phyloP scores from a whole-genome alignment of 37 sponge, comb jelly and placozoan genomes.

The Aphrocallistes beatrix region DNA sequence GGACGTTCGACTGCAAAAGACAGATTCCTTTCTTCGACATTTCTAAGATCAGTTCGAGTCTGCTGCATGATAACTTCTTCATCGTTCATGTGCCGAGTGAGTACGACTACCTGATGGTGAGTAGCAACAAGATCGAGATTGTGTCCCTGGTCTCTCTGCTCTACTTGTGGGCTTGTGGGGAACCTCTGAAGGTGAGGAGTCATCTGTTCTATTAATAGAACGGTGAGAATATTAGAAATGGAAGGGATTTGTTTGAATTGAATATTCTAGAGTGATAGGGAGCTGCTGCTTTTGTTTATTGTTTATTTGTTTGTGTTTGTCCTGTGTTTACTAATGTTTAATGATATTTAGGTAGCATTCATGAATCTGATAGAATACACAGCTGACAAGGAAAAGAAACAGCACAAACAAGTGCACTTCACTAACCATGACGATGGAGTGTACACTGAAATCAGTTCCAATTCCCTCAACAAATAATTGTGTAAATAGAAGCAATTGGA shows the following conservation, averaged over 20 bases:
- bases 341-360: background rate
- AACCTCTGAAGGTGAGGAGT: slow-evolving; percentile 2
- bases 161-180: background rate
- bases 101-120: slow-evolving; percentile 32
- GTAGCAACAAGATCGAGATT: background rate
- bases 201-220: no score
- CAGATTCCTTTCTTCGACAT: slow-evolving; percentile 12
- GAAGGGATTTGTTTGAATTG: no score
- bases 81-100: slow-evolving; percentile 31
- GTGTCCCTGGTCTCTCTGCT: background rate
- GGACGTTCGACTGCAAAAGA: background rate
- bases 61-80: slow-evolving; percentile 39
- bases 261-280: no score
- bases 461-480: background rate
- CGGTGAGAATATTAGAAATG: no score
- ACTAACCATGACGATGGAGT: slow-evolving; percentile 12
- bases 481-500: no score
- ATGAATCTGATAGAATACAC: slow-evolving; percentile 8
- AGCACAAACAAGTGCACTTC: slow-evolving; percentile 4
- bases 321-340: no score
- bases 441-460: background rate
- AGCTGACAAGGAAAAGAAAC: slow-evolving; percentile 9
- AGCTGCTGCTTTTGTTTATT: no score
- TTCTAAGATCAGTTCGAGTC: slow-evolving; percentile 25
- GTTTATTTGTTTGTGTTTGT: no score